Percentiles rank a stretch among this genome's conserved stretches.
phyloP scores from a whole-genome alignment of 2,113 vertebrate genomes.

The Bungarus multicinctus region DNA sequence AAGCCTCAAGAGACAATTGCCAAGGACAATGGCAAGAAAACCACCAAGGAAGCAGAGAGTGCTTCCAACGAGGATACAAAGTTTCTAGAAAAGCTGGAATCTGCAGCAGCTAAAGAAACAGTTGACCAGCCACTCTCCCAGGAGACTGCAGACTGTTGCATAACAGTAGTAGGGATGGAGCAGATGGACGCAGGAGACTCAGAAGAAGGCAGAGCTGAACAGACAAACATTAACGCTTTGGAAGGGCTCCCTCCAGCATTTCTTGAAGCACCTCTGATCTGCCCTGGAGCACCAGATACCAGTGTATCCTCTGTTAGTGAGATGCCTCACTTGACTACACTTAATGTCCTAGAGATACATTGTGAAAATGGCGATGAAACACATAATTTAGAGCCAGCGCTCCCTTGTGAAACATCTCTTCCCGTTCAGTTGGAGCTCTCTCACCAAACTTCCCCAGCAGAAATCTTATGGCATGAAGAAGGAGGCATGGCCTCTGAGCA shows the following conservation, averaged over 20 bases:
- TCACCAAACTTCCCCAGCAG: neutral
- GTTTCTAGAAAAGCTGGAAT: neutral
- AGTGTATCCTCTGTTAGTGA: neutral
- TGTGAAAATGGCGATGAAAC: neutral
- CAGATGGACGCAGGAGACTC: neutral
- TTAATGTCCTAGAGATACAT: neutral
- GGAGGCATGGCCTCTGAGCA: neutral
- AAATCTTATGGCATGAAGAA: neutral
- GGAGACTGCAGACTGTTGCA: neutral
- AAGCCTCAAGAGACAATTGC: constrained; percentile 8
- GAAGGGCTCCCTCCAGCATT: neutral
- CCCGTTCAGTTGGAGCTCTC: neutral
- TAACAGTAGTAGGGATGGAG: neutral
- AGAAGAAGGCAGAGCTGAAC: neutral
- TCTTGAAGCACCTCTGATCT: neutral
- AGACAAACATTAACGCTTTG: fast-evolving
- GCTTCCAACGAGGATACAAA: neutral
- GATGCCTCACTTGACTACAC: neutral
- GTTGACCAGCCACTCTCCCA: neutral
- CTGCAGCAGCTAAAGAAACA: neutral
- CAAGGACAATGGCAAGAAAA: neutral
- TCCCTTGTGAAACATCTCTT: neutral
- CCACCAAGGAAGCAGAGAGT: neutral
- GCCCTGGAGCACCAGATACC: neutral
- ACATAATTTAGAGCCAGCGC: neutral